Evolutionary conservation across 2,797 vertebrate species (phyloP), one percentile per base, ranked within the genome.

Genomic region (Rhinatrema bivittatum): DNA sequence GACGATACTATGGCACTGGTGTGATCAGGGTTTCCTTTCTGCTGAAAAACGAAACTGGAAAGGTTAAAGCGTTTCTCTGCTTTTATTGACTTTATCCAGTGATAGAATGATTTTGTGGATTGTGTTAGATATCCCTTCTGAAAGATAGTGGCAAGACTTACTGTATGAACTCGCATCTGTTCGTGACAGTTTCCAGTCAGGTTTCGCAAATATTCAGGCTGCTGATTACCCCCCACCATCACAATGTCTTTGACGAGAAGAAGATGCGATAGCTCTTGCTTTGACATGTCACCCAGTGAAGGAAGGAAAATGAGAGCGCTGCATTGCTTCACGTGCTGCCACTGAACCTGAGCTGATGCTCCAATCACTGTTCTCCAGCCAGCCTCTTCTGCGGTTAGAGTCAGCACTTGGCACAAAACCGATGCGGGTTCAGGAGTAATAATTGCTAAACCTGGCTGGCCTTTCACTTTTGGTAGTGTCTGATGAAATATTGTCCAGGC

Each of bases 401-500:
- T 50, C 46, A 76, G 54, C 33, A 78, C 24, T 0, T 32, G 29
- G 20, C 64, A 64, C 13, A 77, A 48, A 47, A 53, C 45, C 0
- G 70, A 72, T 4, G 41, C 42, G 2, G 47, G 37, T 24, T 73
- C 58, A 27, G 29, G 27, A 22, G 64, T 68, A 61, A 72, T 21
- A 32, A 80, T 54, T 4, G 53, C 52, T 46, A 78, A 1, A 8
- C 33, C 44, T 42, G 50, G 53, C 21, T 59, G 58, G 9, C 50
- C 56, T 35, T 74, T 86, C 2, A 61, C 53, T 9, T 42, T 45
- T 20, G 62, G 55, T 49, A 88, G 56, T 3, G 42, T 46, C 38
- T 39, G 65, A 31, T 60, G 68, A 23, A 93, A 44, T 40, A 92
- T 81, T 62, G 87, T 74, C 90, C 90, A 88, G 2, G 89, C 84